Evolutionary conservation across 2,888 invertebrate species (phyloP).

Genomic region (Malacosoma neustria): DNA sequence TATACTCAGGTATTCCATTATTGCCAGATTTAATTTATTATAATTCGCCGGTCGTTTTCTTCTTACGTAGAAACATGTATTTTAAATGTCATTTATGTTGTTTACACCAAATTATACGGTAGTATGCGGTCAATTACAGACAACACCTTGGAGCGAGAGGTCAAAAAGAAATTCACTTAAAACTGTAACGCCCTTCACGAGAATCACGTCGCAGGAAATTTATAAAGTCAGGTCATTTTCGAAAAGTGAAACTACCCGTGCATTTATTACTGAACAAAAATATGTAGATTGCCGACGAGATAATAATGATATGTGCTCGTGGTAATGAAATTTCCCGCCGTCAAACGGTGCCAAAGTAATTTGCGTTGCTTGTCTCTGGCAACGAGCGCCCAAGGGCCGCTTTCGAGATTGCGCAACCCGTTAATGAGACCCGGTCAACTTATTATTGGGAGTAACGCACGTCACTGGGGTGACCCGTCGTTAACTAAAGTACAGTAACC

Average conservation of each 20-base stretch:
- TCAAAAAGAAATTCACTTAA: constrained; percentile 74
- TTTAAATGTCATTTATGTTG: constrained; percentile 61
- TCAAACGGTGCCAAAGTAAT: constrained; percentile 75
- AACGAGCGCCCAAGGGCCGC: constrained; percentile 69
- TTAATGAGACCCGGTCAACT: constrained; percentile 60
- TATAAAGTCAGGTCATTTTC: constrained; percentile 69
- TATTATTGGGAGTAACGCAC: constrained; percentile 56
- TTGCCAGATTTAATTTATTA: neutral
- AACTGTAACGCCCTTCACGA: constrained; percentile 70
- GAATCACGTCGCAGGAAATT: constrained; percentile 46
- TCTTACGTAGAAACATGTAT: constrained; percentile 8
- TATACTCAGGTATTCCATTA: neutral
- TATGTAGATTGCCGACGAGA: constrained; percentile 72
- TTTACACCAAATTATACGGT: constrained; percentile 61
- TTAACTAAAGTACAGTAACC: too few relatives aligned
- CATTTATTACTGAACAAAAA: constrained; percentile 73
- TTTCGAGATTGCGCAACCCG: constrained; percentile 71
- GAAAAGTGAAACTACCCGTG: constrained; percentile 72
- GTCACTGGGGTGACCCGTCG: constrained; percentile 25
- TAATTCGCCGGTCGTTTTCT: neutral
- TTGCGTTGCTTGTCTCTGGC: constrained; percentile 71
- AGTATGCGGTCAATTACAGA: constrained; percentile 52
- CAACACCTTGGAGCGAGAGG: constrained; percentile 69
- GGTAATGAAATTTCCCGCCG: constrained; percentile 75
- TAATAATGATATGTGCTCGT: constrained; percentile 75